Evolutionary conservation across 1,140 invertebrate genomes (phyloP), one percentile per base, ranked within the genome.

Genomic region (Procambarus virginalis): DNA sequence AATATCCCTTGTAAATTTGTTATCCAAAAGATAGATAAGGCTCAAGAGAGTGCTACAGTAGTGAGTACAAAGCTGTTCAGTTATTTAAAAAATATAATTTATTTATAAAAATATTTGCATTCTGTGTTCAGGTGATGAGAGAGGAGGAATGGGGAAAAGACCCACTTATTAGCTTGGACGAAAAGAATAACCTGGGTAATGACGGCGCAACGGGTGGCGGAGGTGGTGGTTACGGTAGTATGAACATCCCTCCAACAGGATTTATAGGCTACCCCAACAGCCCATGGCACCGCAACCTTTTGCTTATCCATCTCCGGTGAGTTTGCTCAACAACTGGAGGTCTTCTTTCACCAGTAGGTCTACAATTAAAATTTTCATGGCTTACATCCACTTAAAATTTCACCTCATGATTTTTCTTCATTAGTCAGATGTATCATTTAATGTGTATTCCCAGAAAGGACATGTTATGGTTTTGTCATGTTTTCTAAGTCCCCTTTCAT

Each of bases 131-230:
- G 84, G 75, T 91, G 75, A 86, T 92, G 90, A 79, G 82, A 46
- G 84, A 92, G 34, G 80, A 84, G 45, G 80, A 92, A 45, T 91
- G 68, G 79, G 78, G 73, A 20, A 14, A 64, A 3, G 90, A 91
- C 34, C 51, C 91, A 12, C 83, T 89, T 17, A 92, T 91, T 22
- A 91, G 45, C 77, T 73, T 92, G 55, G 89, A 89, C 64, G 90
- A 84, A 58, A 86, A 82, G 75, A 92, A 85, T 76, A 92, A 92
- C 77, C 75, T 87, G 58, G 89, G 76, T 9, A 89, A 89, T 58
- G 89, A 58, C 48, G 77, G 86, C 49, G 91, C 82, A 3, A 80
- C 91, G 75, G 91, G 91, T 60, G 92, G 89, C 5, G 90, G 86
- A 2, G 84, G 84, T 64, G 60, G 60, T 17, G 14, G 60, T 64